Evolutionary conservation across 1,140 invertebrate genomes (phyloP).

Genomic region (Drosophila orosa): DNA sequence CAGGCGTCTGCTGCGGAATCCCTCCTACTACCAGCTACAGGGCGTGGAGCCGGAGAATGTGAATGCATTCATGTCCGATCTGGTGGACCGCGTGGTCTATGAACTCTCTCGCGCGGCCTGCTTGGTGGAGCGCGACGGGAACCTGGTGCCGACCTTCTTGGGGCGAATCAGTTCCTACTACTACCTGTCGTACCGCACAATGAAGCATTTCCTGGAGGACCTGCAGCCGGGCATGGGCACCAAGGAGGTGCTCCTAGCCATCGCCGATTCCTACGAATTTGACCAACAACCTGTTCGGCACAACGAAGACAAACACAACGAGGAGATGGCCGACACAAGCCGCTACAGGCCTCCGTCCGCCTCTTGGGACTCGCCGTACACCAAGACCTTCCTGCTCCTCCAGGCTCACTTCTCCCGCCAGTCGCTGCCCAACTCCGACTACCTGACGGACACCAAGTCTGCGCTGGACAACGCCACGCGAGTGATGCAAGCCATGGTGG

Average conservation of each 20-base stretch:
- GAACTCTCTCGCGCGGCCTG: constrained; percentile 91
- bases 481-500: constrained; percentile 98
- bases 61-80: constrained; percentile 89
- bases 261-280: constrained; percentile 96
- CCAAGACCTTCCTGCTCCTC: constrained; percentile 96
- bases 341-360: constrained; percentile 90
- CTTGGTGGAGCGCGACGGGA: constrained; percentile 89
- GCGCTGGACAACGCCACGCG: constrained; percentile 98
- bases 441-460: constrained; percentile 97
- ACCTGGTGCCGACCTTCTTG: constrained; percentile 91
- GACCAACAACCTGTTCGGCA: constrained; percentile 97
- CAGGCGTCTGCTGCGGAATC: constrained; percentile 96
- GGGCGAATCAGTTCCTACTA: constrained; percentile 98
- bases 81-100: constrained; percentile 92
- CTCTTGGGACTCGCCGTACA: constrained; percentile 94
- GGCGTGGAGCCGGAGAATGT: constrained; percentile 90
- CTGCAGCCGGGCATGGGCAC: constrained; percentile 88
- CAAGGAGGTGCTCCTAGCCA: constrained; percentile 91
- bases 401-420: constrained; percentile 96
- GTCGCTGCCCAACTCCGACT: constrained; percentile 95
- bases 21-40: constrained; percentile 95
- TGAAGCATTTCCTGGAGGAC: constrained; percentile 91
- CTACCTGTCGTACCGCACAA: constrained; percentile 97
- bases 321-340: constrained; percentile 93
- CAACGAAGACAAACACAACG: constrained; percentile 98